Base-by-base conservation (phyloP, 92 coral and sea anemone genomes). In the Micromussa lordhowensis region DNA sequence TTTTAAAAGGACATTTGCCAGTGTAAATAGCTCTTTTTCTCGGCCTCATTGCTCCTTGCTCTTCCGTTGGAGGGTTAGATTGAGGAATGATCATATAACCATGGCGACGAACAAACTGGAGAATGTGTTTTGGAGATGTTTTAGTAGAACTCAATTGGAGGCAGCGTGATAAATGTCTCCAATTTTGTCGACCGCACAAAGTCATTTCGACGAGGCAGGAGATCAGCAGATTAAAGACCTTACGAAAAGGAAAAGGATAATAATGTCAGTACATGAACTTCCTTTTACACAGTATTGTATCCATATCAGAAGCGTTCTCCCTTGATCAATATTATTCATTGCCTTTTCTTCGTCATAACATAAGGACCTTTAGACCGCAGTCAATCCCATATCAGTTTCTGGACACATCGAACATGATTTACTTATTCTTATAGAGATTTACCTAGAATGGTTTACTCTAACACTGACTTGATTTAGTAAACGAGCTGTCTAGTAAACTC, bases 1-100 rank as follows among this genome's bases (percentile, higher is more conserved):
- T 32, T 24, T 35, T 35, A 55, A 19, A 80, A 0, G 86, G 78
- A 30, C 78, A 82, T 70, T 82, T 82, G 16, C 86, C 78, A 48
- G 78, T 26, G 44, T 14, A 68, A 48, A 53, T 15, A 17, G 59
- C n/a, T 63, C 84, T 80, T 80, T 59, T 57, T 11, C 8, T 32
- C 29, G 13, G 59, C 24, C 0, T 28, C 26, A 15, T 66, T 22
- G 63, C 4, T 6, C 11, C 19, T 51, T 32, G 66, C 9, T 17
- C 14, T 68, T 28, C 17, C 24, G 86, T 21, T 51, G 64, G 40
- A 48, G 63, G 77, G 63, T 68, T 69, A 10, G 78, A 68, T 1
- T 30, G 59, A 26, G 86, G 86, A 21, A 82, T 66, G 30, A 82
- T 82, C 86, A 82, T 68, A 78, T 68, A 82, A 44, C 86, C 86